Percentiles rank a stretch among this genome's conserved stretches.
Evolutionary conservation across 2,113 vertebrate genomes (phyloP).

Genomic region (Zeus faber): DNA sequence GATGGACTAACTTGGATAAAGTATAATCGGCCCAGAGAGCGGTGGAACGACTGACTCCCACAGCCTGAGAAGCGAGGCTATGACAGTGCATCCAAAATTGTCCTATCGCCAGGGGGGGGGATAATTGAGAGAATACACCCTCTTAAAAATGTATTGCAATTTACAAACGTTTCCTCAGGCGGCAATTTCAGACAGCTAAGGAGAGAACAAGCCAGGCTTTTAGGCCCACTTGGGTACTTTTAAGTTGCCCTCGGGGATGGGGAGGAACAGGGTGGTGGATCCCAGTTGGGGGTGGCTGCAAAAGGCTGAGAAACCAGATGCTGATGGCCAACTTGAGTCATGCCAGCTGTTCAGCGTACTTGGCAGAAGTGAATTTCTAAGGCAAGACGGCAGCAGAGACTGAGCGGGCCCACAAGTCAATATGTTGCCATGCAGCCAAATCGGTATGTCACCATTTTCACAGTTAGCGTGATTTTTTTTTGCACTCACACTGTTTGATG

Average conservation of each 20-base stretch:
- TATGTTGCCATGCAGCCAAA: no score
- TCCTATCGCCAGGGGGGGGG: constrained; percentile 34
- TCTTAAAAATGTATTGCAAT: constrained; percentile 60
- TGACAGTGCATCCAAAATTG: constrained; percentile 13
- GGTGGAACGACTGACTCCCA: constrained; percentile 22
- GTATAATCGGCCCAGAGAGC: not conserved
- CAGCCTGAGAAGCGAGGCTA: constrained; percentile 23
- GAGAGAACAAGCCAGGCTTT: constrained; percentile 34
- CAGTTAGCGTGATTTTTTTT: no score
- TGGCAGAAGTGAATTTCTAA: no score
- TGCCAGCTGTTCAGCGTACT: constrained; percentile 50
- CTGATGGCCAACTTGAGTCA: constrained; percentile 47
- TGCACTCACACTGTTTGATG: no score
- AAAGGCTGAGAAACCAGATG: constrained; percentile 40
- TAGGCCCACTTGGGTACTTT: constrained; percentile 43
- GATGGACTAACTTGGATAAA: constrained; percentile 25
- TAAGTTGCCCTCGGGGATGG: constrained; percentile 29
- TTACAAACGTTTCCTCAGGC: constrained; percentile 44
- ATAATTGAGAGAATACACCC: constrained; percentile 48
- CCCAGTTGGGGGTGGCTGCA: constrained; percentile 41
- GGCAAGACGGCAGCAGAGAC: no score
- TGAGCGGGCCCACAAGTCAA: no score
- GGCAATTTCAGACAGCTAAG: constrained; percentile 15
- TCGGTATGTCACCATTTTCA: no score
- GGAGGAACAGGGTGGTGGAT: no score